Conservation (phyloP, 2,797 vertebrate genomes). For the Nasua narica region DNA sequence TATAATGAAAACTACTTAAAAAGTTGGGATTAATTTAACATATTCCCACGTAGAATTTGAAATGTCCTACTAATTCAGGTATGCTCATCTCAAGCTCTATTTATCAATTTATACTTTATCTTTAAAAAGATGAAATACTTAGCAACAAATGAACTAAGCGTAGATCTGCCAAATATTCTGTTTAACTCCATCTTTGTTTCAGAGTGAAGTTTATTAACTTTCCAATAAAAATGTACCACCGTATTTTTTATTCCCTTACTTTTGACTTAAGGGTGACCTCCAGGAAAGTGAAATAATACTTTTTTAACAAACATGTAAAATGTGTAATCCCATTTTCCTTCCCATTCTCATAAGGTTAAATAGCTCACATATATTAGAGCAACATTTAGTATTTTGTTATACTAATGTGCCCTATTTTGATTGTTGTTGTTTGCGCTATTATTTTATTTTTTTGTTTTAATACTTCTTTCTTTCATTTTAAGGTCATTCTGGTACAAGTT, state of each 20-base stretch:
- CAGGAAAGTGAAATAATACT: slow-evolving; percentile 15
- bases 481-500: slow-evolving; percentile 99
- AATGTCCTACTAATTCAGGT: neutral
- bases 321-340: neutral
- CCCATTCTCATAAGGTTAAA: neutral
- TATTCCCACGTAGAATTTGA: slow-evolving; percentile 13
- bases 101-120: neutral
- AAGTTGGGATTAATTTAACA: neutral
- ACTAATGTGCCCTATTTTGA: slow-evolving; percentile 2
- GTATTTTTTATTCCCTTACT: neutral
- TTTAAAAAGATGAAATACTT: neutral
- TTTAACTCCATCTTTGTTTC: slow-evolving; percentile 42
- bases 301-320: neutral
- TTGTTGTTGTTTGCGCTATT: neutral
- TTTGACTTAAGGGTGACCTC: slow-evolving; percentile 15
- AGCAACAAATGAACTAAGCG: neutral
- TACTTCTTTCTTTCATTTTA: slow-evolving; percentile 75
- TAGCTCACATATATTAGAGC: neutral
- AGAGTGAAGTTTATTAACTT: neutral
- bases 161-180: neutral
- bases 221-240: neutral
- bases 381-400: slow-evolving; percentile 29
- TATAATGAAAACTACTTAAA: neutral
- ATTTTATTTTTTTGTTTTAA: slow-evolving; percentile 22
- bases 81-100: neutral